phyloP scores from a whole-genome alignment of 64 coral and sea anemone genomes.

The Pachyseris speciosa region DNA sequence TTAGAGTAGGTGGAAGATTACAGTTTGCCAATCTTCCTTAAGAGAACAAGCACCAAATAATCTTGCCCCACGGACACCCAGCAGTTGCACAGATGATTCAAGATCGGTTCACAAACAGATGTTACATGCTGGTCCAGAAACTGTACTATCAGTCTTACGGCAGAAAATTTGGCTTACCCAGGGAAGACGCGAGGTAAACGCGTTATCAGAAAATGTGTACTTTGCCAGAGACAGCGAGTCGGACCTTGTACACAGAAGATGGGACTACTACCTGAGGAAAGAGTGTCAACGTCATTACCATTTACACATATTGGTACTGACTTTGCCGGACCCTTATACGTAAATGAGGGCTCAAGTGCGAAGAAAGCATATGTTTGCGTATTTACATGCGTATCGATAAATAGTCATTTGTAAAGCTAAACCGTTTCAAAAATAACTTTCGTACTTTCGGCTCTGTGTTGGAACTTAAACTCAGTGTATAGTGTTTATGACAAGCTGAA shows the following conservation, averaged over 20 bases:
- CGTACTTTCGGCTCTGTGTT: too few relatives aligned
- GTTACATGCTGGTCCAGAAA: slow-evolving; percentile 34
- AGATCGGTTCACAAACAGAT: too few relatives aligned
- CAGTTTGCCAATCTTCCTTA: slow-evolving; percentile 38
- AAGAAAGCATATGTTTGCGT: slow-evolving; percentile 55
- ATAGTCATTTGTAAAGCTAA: too few relatives aligned
- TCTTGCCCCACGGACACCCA: slow-evolving; percentile 31
- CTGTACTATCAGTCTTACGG: neutral
- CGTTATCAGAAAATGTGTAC: slow-evolving; percentile 18
- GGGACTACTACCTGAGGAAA: slow-evolving; percentile 25
- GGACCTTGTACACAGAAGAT: slow-evolving; percentile 35
- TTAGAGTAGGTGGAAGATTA: slow-evolving; percentile 39
- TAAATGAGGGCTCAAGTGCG: slow-evolving; percentile 43
- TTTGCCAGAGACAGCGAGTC: neutral
- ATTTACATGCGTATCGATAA: slow-evolving; percentile 38
- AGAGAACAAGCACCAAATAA: slow-evolving; percentile 29
- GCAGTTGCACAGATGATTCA: too few relatives aligned
- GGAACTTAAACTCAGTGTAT: too few relatives aligned
- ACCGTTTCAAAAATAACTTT: too few relatives aligned
- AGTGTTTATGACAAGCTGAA: too few relatives aligned
- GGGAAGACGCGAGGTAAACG: slow-evolving; percentile 38
- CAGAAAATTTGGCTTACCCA: slow-evolving; percentile 24
- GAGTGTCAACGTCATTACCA: neutral
- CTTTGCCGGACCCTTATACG: slow-evolving; percentile 55
- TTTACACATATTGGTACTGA: slow-evolving; percentile 56